Evolutionary conservation across 2,888 invertebrate genomes (phyloP).

Genomic region (Endotricha flammealis): DNA sequence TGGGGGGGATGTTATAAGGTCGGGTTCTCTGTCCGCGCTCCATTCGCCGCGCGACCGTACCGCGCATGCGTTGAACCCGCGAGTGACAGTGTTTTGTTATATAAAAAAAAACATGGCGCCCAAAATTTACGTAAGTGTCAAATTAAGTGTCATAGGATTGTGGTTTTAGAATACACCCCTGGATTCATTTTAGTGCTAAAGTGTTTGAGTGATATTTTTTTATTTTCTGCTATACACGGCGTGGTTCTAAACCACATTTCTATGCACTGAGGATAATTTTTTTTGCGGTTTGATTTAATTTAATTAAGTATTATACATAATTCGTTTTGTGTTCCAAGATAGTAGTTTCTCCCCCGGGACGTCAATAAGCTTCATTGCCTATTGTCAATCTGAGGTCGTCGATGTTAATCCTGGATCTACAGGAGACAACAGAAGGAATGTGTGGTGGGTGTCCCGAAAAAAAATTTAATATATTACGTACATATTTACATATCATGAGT

Average conservation of each 20-base stretch:
- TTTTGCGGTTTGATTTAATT: slow-evolving; percentile 14
- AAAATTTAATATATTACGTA: too few species aligned
- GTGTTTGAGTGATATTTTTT: slow-evolving; percentile 18
- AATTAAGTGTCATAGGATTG: slow-evolving; percentile 49
- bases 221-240: slow-evolving; percentile 22
- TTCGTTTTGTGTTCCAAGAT: too few species aligned
- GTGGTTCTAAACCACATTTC: slow-evolving; percentile 69
- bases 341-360: too few species aligned
- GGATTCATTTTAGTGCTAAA: slow-evolving; percentile 32
- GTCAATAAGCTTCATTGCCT: too few species aligned
- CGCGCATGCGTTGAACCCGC: slow-evolving; percentile 65
- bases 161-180: slow-evolving; percentile 65
- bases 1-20: slow-evolving; percentile 72
- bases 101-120: slow-evolving; percentile 71
- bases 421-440: too few species aligned
- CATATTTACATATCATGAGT: too few species aligned
- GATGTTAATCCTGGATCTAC: too few species aligned
- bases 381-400: too few species aligned
- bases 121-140: slow-evolving; percentile 76
- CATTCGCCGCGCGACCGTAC: slow-evolving; percentile 68
- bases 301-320: too few species aligned
- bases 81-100: slow-evolving; percentile 52
- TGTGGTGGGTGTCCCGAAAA: too few species aligned
- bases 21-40: slow-evolving; percentile 37
- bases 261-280: slow-evolving; percentile 43